A percentile compares a stretch with the other conserved stretches of the same genome.
phyloP scores from a whole-genome alignment of 2,797 vertebrate genomes.

The Anguilla anguilla region DNA sequence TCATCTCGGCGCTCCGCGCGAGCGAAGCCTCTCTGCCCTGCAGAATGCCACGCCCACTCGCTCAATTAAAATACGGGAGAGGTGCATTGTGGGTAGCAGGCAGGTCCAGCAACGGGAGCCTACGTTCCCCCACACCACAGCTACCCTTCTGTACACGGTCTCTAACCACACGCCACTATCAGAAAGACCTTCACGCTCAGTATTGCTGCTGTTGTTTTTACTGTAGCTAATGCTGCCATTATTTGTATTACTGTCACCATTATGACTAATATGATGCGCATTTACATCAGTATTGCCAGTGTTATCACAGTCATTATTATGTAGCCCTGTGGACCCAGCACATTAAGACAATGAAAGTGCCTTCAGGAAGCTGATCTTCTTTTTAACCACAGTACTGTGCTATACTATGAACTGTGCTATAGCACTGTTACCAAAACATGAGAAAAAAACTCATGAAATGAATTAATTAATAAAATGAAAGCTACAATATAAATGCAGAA shows the following conservation, averaged over 20 bases:
- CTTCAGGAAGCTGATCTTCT: too few species aligned
- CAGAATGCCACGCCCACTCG: neutral
- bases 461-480: too few species aligned
- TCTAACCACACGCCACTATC: neutral
- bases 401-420: too few species aligned
- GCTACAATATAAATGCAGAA: too few species aligned
- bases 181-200: neutral
- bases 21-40: neutral
- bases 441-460: too few species aligned
- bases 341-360: too few species aligned
- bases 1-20: too few species aligned
- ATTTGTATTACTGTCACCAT: neutral
- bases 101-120: neutral
- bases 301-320: too few species aligned
- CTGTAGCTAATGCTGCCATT: neutral
- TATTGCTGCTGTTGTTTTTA: neutral
- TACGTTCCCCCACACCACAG: neutral
- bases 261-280: neutral
- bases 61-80: slow-evolving; percentile 24
- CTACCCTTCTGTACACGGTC: too few species aligned
- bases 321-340: too few species aligned
- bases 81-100: slow-evolving; percentile 8
- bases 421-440: too few species aligned
- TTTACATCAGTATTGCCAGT: neutral
- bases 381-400: too few species aligned